Conservation (phyloP, 2,888 invertebrate species). For the Strigamia transsilvanica region DNA sequence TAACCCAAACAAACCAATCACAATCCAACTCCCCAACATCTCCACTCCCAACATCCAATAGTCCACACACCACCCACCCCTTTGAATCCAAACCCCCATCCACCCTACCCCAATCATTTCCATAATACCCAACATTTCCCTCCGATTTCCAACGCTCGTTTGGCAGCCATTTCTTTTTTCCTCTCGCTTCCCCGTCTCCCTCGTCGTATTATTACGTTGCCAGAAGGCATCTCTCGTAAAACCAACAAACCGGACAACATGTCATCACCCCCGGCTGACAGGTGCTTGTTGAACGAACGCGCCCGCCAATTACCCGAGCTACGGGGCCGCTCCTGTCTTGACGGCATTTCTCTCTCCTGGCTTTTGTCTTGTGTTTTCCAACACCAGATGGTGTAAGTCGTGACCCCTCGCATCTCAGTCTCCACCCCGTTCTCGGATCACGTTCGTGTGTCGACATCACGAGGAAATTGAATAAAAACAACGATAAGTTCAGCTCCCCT, state of each 20-base stretch:
- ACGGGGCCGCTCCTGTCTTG: constrained; percentile 44
- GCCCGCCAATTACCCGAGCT: constrained; percentile 42
- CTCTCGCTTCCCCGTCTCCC: neutral
- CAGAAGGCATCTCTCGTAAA: constrained; percentile 40
- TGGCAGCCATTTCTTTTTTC: neutral
- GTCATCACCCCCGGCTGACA: constrained; percentile 44
- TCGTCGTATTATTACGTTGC: constrained; percentile 25
- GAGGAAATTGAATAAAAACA: constrained; percentile 43
- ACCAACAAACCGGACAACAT: constrained; percentile 44
- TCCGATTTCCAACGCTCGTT: neutral
- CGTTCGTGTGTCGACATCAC: constrained; percentile 7
- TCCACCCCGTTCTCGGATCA: constrained; percentile 40
- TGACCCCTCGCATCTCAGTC: constrained; percentile 37
- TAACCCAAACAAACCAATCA: no score
- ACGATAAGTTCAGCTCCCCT: constrained; percentile 1
- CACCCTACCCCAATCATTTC: no score
- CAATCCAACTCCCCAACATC: neutral
- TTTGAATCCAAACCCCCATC: neutral
- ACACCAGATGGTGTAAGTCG: constrained; percentile 44
- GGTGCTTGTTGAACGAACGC: constrained; percentile 39
- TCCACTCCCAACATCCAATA: neutral
- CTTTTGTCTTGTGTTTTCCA: constrained; percentile 39
- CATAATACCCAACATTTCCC: no score
- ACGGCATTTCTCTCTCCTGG: constrained; percentile 27
- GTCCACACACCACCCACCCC: neutral